These are phyloP conservation scores for Tachypleus tridentatus DNA, from an alignment of 1,140 invertebrate species.

Conservation along the genomic window DNA sequence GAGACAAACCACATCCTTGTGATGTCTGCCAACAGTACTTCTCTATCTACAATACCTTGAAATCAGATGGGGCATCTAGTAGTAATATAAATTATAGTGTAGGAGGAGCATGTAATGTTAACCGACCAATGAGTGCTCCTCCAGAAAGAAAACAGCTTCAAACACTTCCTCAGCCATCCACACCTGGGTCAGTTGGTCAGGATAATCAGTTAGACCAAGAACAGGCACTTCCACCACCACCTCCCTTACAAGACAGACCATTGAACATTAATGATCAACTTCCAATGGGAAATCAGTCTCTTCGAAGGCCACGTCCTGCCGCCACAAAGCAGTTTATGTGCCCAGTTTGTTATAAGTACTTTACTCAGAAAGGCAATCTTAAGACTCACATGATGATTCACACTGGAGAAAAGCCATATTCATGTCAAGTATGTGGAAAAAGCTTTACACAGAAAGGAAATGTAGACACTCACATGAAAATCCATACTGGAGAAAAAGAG, in stretches of 20 bases:
- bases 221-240: background rate
- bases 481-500: constrained; percentile 29
- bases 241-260: constrained; percentile 9
- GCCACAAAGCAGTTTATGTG: constrained; percentile 27
- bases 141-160: constrained; percentile 16
- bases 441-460: constrained; percentile 31
- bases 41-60: constrained; percentile 10
- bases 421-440: constrained; percentile 34
- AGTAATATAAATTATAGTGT: constrained; percentile 7
- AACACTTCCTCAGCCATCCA: constrained; percentile 4
- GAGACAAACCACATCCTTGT: constrained; percentile 22
- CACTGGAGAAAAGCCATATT: constrained; percentile 37
- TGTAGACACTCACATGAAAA: constrained; percentile 31
- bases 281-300: no score
- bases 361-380: constrained; percentile 30
- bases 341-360: constrained; percentile 26
- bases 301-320: constrained; percentile 6
- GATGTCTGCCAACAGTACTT: constrained; percentile 23
- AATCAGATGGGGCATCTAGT: constrained; percentile 19
- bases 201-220: constrained; percentile 5
- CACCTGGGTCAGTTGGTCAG: constrained; percentile 10
- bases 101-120: constrained; percentile 4
- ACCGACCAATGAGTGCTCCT: constrained; percentile 16
- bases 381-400: constrained; percentile 49
- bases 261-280: background rate